These are phyloP conservation scores for Dryoscopus gambensis DNA, from an alignment of 2,113 vertebrate genomes.

Conservation along the genomic window DNA sequence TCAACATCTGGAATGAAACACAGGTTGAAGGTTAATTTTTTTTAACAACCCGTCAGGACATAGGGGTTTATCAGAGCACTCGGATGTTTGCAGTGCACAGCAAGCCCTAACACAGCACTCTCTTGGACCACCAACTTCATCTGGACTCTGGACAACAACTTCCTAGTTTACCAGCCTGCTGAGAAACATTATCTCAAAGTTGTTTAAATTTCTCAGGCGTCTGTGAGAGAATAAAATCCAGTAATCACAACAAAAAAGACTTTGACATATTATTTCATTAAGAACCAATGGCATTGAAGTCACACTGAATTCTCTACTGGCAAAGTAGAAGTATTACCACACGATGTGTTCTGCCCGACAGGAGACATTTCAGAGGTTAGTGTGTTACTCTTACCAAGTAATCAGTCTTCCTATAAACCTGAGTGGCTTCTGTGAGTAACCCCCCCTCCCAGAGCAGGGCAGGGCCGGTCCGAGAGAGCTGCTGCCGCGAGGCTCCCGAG, in stretches of 20 bases:
- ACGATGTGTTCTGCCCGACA: accelerated
- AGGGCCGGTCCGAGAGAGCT: neutral
- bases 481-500: neutral
- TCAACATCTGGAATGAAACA: neutral
- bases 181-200: neutral
- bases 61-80: neutral
- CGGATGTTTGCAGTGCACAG: neutral
- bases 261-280: neutral
- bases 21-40: neutral
- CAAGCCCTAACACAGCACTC: neutral
- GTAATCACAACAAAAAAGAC: neutral
- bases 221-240: neutral
- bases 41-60: neutral
- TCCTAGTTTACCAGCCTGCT: neutral
- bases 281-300: neutral
- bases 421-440: neutral
- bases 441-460: neutral
- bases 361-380: neutral
- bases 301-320: neutral
- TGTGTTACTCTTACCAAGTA: neutral
- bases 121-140: neutral
- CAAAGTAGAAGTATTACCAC: accelerated
- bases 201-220: neutral
- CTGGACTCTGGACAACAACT: neutral
- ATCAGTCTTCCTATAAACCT: accelerated